phyloP scores from a whole-genome alignment of 2,888 invertebrate genomes.

The Ischnus inquisitorius region DNA sequence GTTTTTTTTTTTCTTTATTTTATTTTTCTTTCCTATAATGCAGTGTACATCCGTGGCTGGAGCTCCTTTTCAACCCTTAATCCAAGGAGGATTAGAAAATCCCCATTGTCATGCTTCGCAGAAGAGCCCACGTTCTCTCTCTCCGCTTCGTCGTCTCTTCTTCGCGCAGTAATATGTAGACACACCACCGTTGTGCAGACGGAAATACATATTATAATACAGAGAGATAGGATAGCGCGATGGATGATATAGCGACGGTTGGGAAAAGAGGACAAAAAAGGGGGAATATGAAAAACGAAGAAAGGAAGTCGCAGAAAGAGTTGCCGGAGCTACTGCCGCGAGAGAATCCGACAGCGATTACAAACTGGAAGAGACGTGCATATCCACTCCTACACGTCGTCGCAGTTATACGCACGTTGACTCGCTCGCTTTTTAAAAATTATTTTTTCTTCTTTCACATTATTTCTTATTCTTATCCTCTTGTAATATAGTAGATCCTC shows the following conservation, averaged over 20 bases:
- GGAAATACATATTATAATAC: constrained; percentile 53
- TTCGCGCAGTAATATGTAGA: constrained; percentile 25
- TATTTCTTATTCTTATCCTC: constrained; percentile 32
- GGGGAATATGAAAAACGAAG: neutral
- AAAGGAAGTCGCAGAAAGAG: constrained; percentile 41
- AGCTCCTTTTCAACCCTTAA: constrained; percentile 80
- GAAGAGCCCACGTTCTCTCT: constrained; percentile 66
- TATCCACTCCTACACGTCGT: constrained; percentile 52
- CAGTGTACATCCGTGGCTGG: constrained; percentile 54
- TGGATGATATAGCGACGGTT: constrained; percentile 32
- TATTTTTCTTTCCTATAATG: constrained; percentile 1
- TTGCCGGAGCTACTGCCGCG: constrained; percentile 21
- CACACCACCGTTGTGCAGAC: constrained; percentile 21
- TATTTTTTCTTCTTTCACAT: constrained; percentile 10
- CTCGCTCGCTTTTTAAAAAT: neutral
- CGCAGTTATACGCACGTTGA: constrained; percentile 40
- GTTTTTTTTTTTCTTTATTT: constrained; percentile 12
- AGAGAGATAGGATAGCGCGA: constrained; percentile 31
- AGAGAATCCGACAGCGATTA: constrained; percentile 63
- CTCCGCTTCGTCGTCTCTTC: constrained; percentile 22
- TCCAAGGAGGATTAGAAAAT: constrained; percentile 84
- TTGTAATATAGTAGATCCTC: constrained; percentile 28
- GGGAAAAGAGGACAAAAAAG: constrained; percentile 17
- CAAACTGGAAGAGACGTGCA: constrained; percentile 63
- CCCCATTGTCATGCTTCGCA: constrained; percentile 83